Conservation (phyloP, 2,113 vertebrate species). For the Peromyscus polionotus region DNA sequence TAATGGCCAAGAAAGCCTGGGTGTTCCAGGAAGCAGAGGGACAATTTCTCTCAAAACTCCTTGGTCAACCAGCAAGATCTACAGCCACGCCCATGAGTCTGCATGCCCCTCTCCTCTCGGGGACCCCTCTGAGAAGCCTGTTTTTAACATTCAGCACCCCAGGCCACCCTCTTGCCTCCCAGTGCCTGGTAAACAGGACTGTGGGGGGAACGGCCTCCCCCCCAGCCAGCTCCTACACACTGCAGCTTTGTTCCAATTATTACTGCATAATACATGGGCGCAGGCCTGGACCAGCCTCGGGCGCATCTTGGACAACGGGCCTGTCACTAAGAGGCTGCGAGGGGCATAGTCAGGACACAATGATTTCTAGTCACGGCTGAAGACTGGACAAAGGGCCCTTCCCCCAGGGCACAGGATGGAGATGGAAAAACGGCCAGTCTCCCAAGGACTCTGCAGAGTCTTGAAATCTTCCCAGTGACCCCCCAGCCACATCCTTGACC, state of each 20-base stretch:
- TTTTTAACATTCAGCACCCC: neutral
- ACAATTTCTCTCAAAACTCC: rapidly evolving
- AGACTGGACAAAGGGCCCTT: conserved; percentile 23
- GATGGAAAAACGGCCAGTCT: neutral
- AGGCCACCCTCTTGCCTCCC: neutral
- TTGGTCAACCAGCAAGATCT: neutral
- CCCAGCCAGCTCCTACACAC: conserved; percentile 66
- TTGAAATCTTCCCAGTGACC: neutral
- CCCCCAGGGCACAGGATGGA: neutral
- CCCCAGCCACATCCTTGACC: neutral
- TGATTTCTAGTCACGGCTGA: conserved; percentile 71
- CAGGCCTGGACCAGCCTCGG: conserved; percentile 76
- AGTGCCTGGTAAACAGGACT: conserved; percentile 78
- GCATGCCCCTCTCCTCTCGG: neutral
- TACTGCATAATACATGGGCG: conserved; percentile 78
- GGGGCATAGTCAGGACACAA: conserved; percentile 74
- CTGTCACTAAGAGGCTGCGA: conserved; percentile 73
- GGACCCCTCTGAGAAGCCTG: neutral
- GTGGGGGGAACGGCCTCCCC: neutral
- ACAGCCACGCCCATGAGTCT: rapidly evolving
- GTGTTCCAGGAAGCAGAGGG: neutral
- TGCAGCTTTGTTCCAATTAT: conserved; percentile 74
- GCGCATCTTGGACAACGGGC: conserved; percentile 80
- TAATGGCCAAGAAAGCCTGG: neutral
- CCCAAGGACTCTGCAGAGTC: neutral